Conservation (phyloP, 2,888 invertebrate species). For the Drosophila anomelani region DNA sequence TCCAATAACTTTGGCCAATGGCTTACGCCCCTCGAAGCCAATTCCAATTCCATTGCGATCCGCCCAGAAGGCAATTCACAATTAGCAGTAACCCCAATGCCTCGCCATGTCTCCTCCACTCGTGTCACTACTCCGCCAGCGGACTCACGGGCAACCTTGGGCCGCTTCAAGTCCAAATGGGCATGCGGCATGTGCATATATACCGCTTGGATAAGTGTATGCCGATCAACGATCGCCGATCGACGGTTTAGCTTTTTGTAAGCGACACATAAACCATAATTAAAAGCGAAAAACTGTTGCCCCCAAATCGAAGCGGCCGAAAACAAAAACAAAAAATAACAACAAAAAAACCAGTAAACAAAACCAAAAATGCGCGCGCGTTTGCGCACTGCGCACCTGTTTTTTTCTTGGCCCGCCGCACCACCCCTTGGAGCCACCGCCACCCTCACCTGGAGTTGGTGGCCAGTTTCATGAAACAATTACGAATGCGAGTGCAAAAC, state of each 20-base stretch:
- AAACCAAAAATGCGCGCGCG: conserved; percentile 51
- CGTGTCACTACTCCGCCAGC: conserved; percentile 29
- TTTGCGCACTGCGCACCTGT: conserved; percentile 70
- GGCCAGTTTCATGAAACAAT: conserved; percentile 76
- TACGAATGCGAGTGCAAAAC: conserved; percentile 61
- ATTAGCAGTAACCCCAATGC: conserved; percentile 46
- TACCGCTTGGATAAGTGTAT: conserved; percentile 40
- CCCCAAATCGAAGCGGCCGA: conserved; percentile 59
- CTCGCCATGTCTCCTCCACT: conserved; percentile 39
- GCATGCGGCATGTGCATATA: conserved; percentile 13
- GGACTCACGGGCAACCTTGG: conserved; percentile 41
- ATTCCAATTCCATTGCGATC: conserved; percentile 29
- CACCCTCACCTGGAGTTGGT: conserved; percentile 42
- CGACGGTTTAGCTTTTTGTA: conserved; percentile 29
- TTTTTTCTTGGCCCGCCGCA: conserved; percentile 29
- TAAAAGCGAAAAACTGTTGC: conserved; percentile 69
- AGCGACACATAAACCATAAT: conserved; percentile 69
- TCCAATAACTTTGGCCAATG: conserved; percentile 45
- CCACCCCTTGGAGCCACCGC: conserved; percentile 1
- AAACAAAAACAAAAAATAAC: conserved; percentile 26
- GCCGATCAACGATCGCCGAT: conserved; percentile 34
- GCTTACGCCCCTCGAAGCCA: conserved; percentile 8
- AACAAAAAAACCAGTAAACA: conserved; percentile 39
- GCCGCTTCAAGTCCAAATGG: conserved; percentile 34
- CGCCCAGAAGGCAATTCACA: conserved; percentile 46